Conservation (phyloP, 2,113 vertebrate genomes). For the Colaptes auratus region DNA sequence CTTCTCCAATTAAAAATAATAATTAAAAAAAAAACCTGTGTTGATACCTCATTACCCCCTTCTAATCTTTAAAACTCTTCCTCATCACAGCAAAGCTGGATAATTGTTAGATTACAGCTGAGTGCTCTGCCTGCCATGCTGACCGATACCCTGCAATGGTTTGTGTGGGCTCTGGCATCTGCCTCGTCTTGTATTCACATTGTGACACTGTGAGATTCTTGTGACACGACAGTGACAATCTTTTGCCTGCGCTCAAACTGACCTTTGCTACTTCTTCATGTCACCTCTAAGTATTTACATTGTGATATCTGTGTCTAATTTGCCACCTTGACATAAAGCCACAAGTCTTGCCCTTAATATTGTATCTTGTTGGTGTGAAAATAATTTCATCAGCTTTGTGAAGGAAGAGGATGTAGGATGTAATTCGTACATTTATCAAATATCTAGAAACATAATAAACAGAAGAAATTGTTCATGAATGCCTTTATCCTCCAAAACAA, state of each 20-base stretch:
- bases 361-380: background rate
- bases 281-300: background rate
- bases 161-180: background rate
- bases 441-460: background rate
- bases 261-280: background rate
- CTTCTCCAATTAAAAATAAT: background rate
- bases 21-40: background rate
- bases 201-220: background rate
- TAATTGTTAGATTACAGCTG: background rate
- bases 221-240: too few relatives aligned
- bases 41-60: background rate
- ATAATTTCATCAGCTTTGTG: background rate
- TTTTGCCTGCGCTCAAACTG: background rate
- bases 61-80: background rate
- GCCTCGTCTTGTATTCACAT: background rate
- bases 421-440: background rate
- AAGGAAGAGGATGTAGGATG: background rate
- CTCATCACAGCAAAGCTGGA: accelerated
- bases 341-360: background rate
- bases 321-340: background rate
- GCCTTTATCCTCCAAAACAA: background rate
- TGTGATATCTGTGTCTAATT: background rate
- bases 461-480: background rate
- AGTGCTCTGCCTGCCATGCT: background rate
- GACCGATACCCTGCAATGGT: background rate